Evolutionary conservation across 2,888 invertebrate species (phyloP), one percentile per base, ranked within the genome.

Genomic region (Schizaphis graminum): DNA sequence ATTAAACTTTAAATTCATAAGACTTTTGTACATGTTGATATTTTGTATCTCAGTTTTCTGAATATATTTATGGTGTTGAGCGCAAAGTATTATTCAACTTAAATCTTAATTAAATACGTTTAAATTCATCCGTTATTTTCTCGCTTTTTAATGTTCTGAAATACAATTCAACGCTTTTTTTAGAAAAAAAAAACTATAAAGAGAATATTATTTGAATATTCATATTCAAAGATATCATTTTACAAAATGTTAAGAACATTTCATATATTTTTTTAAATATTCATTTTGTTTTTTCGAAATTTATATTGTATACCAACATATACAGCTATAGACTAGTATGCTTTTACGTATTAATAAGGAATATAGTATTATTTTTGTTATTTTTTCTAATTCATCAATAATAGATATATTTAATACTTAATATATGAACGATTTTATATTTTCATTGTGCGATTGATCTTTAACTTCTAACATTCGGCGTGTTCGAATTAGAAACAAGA

Each of bases 41-140:
- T 53, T 47, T 88, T 88, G 53, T 35, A 56, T 88, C 35, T 53
- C 53, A 88, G 88, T 88, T 88, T 53, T 53, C n/a, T 56, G 28
- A 35, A 35, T 88, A 88, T 53, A 88, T 88, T 88, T 87, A 1
- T 87, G 53, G 3, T 87, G 53, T 35, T 88, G 47, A 90, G 67
- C 3, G 61, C 47, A 90, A 90, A 89, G 28, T n/a, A 28, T 61
- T 89, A 90, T 28, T 47, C n/a, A 47, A 47, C 89, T 47, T 67
- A 47, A 47, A n/a, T 47, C 28, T 61, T 90, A 61, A 47, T 67
- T 90, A 90, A 90, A 61, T 61, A 67, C 44, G n/a, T 90, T 90
- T n/a, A 47, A 47, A 90, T 47, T 89, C 28, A 16, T 44, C 47
- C 61, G 16, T 61, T 44, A n/a, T 28, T 87, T 61, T 61, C 41